phyloP scores from a whole-genome alignment of 2,113 vertebrate genomes.

The Zapus hudsonius region DNA sequence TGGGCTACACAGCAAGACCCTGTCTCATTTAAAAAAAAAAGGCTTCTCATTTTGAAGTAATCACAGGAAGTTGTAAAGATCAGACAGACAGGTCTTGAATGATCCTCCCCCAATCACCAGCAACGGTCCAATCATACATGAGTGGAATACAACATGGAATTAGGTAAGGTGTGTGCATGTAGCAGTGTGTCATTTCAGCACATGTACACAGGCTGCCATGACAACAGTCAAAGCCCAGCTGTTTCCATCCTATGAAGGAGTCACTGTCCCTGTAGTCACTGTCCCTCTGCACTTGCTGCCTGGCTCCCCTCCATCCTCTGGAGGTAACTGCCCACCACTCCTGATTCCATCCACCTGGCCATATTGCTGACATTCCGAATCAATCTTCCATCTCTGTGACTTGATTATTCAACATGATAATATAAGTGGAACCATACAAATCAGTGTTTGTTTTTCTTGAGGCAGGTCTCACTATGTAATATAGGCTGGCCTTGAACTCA shows the following conservation, averaged over 20 bases:
- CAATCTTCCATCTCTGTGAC: not conserved
- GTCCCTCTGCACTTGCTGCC: not conserved
- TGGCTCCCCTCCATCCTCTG: not conserved
- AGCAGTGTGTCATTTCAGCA: not conserved
- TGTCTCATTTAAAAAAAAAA: too few species aligned
- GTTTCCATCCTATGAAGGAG: not conserved
- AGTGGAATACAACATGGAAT: not conserved
- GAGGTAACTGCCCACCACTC: fast-evolving
- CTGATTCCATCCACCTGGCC: not conserved
- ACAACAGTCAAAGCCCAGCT: not conserved
- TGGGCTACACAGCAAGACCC: too few species aligned
- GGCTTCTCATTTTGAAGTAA: conserved; percentile 24
- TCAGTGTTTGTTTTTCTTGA: too few species aligned
- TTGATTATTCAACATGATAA: not conserved
- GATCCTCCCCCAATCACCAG: not conserved
- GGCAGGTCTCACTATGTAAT: too few species aligned
- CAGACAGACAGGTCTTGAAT: not conserved
- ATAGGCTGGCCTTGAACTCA: too few species aligned
- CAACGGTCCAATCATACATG: not conserved
- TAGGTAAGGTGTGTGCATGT: too few species aligned
- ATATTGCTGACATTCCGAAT: not conserved
- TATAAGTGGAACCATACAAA: not conserved
- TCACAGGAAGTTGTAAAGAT: not conserved
- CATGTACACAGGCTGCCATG: fast-evolving
- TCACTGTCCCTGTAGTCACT: fast-evolving